Evolutionary conservation across 2,888 invertebrate genomes (phyloP).

Genomic region (Ennomos erosarius): DNA sequence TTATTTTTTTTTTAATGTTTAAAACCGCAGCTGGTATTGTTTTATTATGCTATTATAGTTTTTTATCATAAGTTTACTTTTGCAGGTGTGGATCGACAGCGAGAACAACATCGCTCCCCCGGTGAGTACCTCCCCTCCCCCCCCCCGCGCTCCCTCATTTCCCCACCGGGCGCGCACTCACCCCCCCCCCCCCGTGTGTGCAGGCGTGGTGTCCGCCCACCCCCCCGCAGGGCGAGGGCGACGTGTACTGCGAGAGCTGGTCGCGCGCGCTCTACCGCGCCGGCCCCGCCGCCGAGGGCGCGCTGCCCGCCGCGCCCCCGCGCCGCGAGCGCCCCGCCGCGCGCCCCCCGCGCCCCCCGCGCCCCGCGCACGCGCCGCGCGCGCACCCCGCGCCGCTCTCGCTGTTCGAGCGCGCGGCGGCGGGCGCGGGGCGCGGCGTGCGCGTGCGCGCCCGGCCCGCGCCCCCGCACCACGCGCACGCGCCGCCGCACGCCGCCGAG

Average conservation of each 20-base stretch:
- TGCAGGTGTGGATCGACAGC: constrained; percentile 91
- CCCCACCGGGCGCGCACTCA: background rate
- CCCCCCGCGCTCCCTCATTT: background rate
- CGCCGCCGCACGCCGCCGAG: constrained; percentile 88
- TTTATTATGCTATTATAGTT: no score
- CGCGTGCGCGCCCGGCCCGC: constrained; percentile 76
- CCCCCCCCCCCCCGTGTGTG: constrained; percentile 6
- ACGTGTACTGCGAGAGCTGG: constrained; percentile 95
- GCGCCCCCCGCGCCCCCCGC: constrained; percentile 88
- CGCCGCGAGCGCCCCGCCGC: constrained; percentile 89
- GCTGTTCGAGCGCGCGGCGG: constrained; percentile 88
- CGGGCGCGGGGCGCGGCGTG: constrained; percentile 84
- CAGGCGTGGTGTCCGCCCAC: constrained; percentile 99
- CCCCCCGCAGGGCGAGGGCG: constrained; percentile 96
- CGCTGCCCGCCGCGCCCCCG: constrained; percentile 79
- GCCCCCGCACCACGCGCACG: constrained; percentile 63
- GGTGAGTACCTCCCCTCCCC: constrained; percentile 85
- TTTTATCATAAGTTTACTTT: constrained; percentile 36
- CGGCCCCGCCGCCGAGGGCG: constrained; percentile 88
- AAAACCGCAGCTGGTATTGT: no score
- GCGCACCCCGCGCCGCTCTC: constrained; percentile 92
- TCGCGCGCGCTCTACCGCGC: constrained; percentile 94
- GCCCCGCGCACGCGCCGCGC: constrained; percentile 88
- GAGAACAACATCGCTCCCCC: constrained; percentile 89
- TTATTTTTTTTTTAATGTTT: no score